Percentiles rank a stretch among this genome's conserved stretches.
These are phyloP conservation scores for Caenorhabditis drosophilae DNA, from an alignment of 2,888 invertebrate species.

Conservation along the genomic window DNA sequence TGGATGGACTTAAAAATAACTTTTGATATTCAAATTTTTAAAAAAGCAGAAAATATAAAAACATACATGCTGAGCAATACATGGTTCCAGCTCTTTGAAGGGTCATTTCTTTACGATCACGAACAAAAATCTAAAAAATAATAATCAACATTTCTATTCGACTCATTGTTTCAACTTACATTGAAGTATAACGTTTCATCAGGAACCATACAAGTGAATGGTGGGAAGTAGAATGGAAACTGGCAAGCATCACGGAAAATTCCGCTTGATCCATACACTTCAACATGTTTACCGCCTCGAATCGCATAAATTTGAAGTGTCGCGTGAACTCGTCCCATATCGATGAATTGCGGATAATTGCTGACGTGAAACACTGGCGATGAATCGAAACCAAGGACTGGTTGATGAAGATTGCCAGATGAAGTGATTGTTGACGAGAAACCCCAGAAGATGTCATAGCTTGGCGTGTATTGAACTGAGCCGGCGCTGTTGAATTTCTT, in stretches of 20 bases:
- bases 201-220: slow-evolving; percentile 47
- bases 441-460: slow-evolving; percentile 50
- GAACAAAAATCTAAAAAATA: slow-evolving; percentile 47
- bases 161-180: slow-evolving; percentile 11
- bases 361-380: slow-evolving; percentile 40
- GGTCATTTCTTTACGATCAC: slow-evolving; percentile 44
- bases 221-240: slow-evolving; percentile 59
- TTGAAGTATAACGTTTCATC: slow-evolving; percentile 59
- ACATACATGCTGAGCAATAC: slow-evolving; percentile 44
- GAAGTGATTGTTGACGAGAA: slow-evolving; percentile 29
- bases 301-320: slow-evolving; percentile 48
- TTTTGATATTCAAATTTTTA: not conserved
- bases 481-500: slow-evolving; percentile 40
- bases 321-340: slow-evolving; percentile 41
- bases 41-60: not conserved
- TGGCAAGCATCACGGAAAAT: slow-evolving; percentile 53
- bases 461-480: slow-evolving; percentile 17
- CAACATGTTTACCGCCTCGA: slow-evolving; percentile 38
- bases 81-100: slow-evolving; percentile 58
- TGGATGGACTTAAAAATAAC: slow-evolving; percentile 26
- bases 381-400: slow-evolving; percentile 31
- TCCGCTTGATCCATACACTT: slow-evolving; percentile 54
- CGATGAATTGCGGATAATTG: slow-evolving; percentile 35
- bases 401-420: slow-evolving; percentile 33
- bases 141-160: not conserved